Evolutionary conservation across 2,113 vertebrate genomes (phyloP), one percentile per base, ranked within the genome.

Genomic region (Gasterosteus aculeatus): DNA sequence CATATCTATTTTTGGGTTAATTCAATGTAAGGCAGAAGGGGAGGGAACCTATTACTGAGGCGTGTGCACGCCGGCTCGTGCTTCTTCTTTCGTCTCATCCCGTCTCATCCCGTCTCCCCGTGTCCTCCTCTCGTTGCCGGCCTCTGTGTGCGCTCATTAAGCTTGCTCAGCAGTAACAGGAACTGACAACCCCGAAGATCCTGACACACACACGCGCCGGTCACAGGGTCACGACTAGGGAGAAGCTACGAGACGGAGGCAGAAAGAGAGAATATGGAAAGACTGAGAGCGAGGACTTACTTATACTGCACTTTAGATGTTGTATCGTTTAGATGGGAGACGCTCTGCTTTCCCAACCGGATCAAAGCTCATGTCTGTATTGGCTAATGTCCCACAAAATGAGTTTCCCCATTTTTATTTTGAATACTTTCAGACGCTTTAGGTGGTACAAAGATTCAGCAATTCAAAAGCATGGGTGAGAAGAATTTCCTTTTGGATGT

Each of bases 111-210:
- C 42, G 31, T 22, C 78, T 59, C 77, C 77, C 58, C 46, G 1
- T 56, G 75, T 70, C 66, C 19, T 80, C 66, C 47, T 80, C 77
- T 71, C 70, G 49, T 76, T 26, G 44, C 49, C 70, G 54, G 75
- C 72, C 75, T 63, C 59, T 46, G 56, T 78, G 85, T 51, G 57
- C 67, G 87, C 88, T 90, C 89, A 90, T 92, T 92, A 92, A 87
- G 88, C 82, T 86, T 70, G 74, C 83, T 91, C 88, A 89, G 87
- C 88, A 88, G 78, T 87, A 91, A 90, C 71, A 80, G 81, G 77
- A 88, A 80, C 84, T 87, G 90, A 88, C 90, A 91, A 68, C 78
- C 84, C 85, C 35, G 82, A 75, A 75, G 73, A 86, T 83, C 76
- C 71, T 83, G 82, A 86, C 85, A 87, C 83, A 38, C 35, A 38